A percentile compares a stretch with the other conserved stretches of the same genome.
phyloP scores from a whole-genome alignment of 2,113 vertebrate genomes.

The Nestor notabilis region DNA sequence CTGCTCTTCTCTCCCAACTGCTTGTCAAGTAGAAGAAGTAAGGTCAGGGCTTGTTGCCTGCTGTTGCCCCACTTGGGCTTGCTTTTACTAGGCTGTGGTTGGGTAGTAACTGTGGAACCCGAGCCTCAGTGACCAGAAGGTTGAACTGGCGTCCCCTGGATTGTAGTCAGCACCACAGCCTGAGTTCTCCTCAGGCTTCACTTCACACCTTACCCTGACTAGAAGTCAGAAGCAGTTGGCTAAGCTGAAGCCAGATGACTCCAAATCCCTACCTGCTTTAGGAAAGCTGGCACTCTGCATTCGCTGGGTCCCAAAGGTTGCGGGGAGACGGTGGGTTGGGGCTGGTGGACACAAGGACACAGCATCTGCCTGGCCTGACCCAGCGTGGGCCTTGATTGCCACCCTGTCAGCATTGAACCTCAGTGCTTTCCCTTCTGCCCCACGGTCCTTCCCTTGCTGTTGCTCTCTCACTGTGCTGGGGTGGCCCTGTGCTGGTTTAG shows the following conservation, averaged over 20 bases:
- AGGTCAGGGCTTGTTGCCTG: no score
- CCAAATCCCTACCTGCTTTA: background rate
- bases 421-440: background rate
- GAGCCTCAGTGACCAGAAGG: background rate
- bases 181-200: background rate
- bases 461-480: background rate
- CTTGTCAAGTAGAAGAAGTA: background rate
- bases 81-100: background rate
- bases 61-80: background rate
- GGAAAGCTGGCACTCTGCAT: background rate
- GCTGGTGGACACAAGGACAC: fast-evolving
- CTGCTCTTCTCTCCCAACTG: background rate
- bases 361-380: background rate
- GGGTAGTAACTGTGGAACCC: background rate
- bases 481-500: background rate
- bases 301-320: background rate
- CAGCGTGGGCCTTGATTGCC: background rate
- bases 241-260: background rate
- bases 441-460: background rate
- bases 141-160: background rate
- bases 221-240: background rate
- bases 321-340: background rate
- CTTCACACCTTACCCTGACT: background rate
- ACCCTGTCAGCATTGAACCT: background rate
- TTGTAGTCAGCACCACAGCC: background rate